Evolutionary conservation across 2,113 vertebrate genomes (phyloP).

Genomic region (Noctilio leporinus): DNA sequence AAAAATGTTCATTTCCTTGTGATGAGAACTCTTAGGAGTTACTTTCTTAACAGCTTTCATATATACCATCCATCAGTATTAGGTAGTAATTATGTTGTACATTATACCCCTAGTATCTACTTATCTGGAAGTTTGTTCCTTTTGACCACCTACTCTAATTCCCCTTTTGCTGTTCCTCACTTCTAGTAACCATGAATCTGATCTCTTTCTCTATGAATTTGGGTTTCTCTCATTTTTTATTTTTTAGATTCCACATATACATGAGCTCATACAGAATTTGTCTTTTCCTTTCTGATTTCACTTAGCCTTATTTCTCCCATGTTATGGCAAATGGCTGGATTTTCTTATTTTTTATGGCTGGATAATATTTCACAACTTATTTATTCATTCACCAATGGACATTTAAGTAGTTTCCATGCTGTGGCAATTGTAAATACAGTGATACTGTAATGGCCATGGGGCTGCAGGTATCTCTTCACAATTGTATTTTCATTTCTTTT

Average conservation of each 20-base stretch:
- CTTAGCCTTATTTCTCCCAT: neutral
- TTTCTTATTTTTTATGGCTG: neutral
- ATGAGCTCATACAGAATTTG: neutral
- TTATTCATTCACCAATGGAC: neutral
- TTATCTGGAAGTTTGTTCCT: neutral
- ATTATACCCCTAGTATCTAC: neutral
- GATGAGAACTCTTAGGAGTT: neutral
- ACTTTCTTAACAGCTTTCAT: neutral
- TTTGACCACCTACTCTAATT: neutral
- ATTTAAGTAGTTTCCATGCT: neutral
- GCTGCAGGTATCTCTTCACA: neutral
- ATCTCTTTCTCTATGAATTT: neutral
- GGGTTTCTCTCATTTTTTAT: neutral
- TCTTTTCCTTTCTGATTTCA: neutral
- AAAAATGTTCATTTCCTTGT: neutral
- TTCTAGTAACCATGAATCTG: neutral
- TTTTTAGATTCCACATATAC: neutral
- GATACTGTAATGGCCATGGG: neutral
- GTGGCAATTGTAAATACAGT: neutral
- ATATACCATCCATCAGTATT: neutral
- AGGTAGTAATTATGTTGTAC: neutral
- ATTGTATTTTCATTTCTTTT: neutral
- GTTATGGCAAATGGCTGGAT: neutral
- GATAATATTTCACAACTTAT: neutral
- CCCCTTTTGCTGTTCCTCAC: neutral